Evolutionary conservation across 2,888 invertebrate genomes (phyloP).

Genomic region (Drosophila kuntzei): DNA sequence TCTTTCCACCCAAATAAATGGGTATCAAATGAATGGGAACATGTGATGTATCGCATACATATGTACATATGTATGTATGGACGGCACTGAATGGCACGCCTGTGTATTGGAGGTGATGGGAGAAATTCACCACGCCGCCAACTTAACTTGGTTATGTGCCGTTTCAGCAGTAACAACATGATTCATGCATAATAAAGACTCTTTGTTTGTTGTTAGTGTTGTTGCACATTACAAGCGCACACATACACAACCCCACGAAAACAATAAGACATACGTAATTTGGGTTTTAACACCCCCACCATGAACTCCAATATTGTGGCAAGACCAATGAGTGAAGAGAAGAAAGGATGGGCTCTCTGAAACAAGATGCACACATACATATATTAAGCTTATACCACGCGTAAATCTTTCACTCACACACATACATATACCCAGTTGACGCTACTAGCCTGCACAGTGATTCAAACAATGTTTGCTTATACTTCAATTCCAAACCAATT

Average conservation of each 20-base stretch:
- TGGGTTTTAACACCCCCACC: slow-evolving; percentile 61
- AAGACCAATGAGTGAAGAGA: slow-evolving; percentile 16
- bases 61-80: background rate
- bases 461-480: slow-evolving; percentile 10
- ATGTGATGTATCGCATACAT: background rate
- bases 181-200: slow-evolving; percentile 68
- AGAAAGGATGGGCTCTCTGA: slow-evolving; percentile 29
- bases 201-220: slow-evolving; percentile 69
- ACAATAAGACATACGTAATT: slow-evolving; percentile 51
- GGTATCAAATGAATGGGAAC: background rate
- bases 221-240: slow-evolving; percentile 51
- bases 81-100: slow-evolving; percentile 17
- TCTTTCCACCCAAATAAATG: background rate
- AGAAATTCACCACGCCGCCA: slow-evolving; percentile 67
- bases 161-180: slow-evolving; percentile 54
- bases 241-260: slow-evolving; percentile 20
- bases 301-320: slow-evolving; percentile 11
- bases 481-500: slow-evolving; percentile 25
- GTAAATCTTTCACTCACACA: slow-evolving; percentile 22
- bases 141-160: slow-evolving; percentile 58
- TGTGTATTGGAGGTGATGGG: slow-evolving; percentile 45
- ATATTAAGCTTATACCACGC: slow-evolving; percentile 28
- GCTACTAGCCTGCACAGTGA: slow-evolving; percentile 46
- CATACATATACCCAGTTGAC: slow-evolving; percentile 1
- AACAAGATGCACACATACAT: slow-evolving; percentile 22